Evolutionary conservation across 2,797 vertebrate genomes (phyloP), one percentile per base, ranked within the genome.

Genomic region (Anas flavirostris): DNA sequence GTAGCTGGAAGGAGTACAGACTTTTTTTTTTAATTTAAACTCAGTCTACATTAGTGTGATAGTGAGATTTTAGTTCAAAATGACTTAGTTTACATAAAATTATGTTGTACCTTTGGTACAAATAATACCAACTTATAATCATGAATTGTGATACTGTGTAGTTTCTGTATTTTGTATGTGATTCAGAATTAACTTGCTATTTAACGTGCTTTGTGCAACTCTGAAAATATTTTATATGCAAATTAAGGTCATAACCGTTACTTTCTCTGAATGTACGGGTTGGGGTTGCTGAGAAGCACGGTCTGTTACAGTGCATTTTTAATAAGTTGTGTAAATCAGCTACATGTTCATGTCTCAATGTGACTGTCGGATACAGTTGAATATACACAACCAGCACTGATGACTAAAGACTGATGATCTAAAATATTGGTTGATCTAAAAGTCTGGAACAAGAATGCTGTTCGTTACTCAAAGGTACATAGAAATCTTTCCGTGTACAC

Each of bases 161-260:
- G 29, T n/a, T 91, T 95, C 84, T 88, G 6, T 88, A 37, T 90
- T 90, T 84, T 64, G 66, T 58, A 39, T n/a, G 23, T 43, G 53
- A 85, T 85, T 93, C 44, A 63, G 78, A 91, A 91, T 80, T 76
- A 88, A 58, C 37, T 94, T 93, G 60, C 58, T 88, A 26, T 70
- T 78, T 53, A 88, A 48, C 33, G 41, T 46, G 23, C 39, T 95
- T 78, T 81, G 10, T 90, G 22, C 64, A 44, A 62, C 43, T 90
- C 63, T 88, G 59, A 84, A 90, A 91, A 83, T 86, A 72, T 67
- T 91, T 88, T 93, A 4, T 75, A 29, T 94, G 60, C 35, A 88
- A 80, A 91, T 80, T 83, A 70, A 90, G 37, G 39, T 67, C 19
- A 77, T 84, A 88, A 56, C 23, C 64, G 12, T 64, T 92, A 72